Conservation (phyloP, 1,140 invertebrate species). For the Octopus bimaculoides region DNA sequence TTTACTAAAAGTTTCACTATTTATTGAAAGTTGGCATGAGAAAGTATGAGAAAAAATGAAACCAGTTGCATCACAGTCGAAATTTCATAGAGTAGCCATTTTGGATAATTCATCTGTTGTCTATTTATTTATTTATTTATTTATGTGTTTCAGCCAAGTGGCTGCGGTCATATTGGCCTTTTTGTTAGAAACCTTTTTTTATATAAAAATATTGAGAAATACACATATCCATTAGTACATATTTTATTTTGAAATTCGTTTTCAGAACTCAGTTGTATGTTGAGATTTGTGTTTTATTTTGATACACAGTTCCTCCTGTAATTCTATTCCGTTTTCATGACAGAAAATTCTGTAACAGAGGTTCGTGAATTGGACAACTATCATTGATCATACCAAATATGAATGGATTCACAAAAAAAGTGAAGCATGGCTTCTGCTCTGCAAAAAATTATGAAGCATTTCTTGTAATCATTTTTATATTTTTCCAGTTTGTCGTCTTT, state of each 20-base stretch:
- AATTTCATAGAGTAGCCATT: too few relatives aligned
- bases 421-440: background rate
- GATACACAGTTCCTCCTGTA: background rate
- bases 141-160: too few relatives aligned
- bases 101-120: too few relatives aligned
- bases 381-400: constrained; percentile 3
- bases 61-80: too few relatives aligned
- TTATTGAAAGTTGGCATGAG: too few relatives aligned
- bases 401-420: background rate
- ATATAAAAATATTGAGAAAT: too few relatives aligned
- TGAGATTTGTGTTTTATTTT: background rate
- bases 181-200: too few relatives aligned
- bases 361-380: constrained; percentile 1
- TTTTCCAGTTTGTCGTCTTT: background rate
- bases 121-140: too few relatives aligned
- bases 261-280: background rate
- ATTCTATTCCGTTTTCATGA: background rate
- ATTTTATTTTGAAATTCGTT: background rate
- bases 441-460: background rate
- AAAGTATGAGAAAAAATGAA: too few relatives aligned
- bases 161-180: too few relatives aligned
- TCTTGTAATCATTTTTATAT: constrained; percentile 5
- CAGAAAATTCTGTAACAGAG: constrained; percentile 4
- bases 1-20: too few relatives aligned
- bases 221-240: too few relatives aligned